A percentile compares a stretch with the other conserved stretches of the same genome.
These are phyloP conservation scores for Synergus laeviventris DNA, from an alignment of 2,888 invertebrate genomes.

Conservation along the genomic window DNA sequence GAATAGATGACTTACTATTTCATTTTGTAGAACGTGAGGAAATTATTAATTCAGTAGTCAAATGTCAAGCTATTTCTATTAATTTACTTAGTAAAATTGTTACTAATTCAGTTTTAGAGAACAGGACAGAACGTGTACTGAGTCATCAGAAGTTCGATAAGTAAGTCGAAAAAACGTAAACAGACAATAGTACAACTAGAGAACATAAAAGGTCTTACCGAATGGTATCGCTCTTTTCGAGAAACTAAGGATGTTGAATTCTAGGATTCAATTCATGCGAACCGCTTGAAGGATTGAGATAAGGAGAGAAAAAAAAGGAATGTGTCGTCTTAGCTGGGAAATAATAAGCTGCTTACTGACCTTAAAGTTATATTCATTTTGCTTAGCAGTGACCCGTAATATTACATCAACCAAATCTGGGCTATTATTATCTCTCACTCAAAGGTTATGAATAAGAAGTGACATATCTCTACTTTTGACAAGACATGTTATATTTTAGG, in stretches of 20 bases:
- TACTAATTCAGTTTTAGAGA: too few species aligned
- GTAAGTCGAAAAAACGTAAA: slow-evolving; percentile 7
- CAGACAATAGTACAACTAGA: neutral
- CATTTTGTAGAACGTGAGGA: too few species aligned
- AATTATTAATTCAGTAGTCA: too few species aligned
- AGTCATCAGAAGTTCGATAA: neutral
- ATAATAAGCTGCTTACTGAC: slow-evolving; percentile 27
- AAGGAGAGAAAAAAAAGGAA: neutral
- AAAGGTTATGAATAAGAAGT: neutral
- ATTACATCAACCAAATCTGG: neutral
- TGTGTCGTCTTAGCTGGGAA: neutral
- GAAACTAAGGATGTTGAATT: neutral
- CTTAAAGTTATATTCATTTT: slow-evolving; percentile 9
- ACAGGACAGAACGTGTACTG: slow-evolving; percentile 16
- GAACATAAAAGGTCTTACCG: neutral
- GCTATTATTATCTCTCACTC: neutral
- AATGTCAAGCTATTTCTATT: too few species aligned
- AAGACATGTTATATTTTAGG: neutral
- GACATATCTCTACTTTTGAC: neutral
- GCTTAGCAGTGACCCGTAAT: neutral
- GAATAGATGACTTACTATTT: too few species aligned
- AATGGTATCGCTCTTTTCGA: neutral
- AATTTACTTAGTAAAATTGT: too few species aligned
- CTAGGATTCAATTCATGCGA: slow-evolving; percentile 3
- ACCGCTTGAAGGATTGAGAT: slow-evolving; percentile 2